A percentile compares a stretch with the other conserved stretches of the same genome.
phyloP scores from a whole-genome alignment of 1,140 invertebrate genomes.

The Leptestheria dahalacensis region DNA sequence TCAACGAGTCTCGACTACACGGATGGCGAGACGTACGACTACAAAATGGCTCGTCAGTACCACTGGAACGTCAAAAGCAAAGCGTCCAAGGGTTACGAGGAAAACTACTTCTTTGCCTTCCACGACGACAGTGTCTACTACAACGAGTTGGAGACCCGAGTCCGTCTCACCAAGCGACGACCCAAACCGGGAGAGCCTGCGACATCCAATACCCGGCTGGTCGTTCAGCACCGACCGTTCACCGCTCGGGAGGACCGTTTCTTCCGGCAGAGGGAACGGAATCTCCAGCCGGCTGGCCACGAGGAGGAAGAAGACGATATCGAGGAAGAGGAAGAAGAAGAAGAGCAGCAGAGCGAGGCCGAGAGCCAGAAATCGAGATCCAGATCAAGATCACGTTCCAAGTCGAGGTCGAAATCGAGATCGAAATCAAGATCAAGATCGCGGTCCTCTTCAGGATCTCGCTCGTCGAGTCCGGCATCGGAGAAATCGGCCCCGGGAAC shows the following conservation, averaged over 20 bases:
- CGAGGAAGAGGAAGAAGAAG: constrained; percentile 24
- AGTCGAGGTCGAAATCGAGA: constrained; percentile 16
- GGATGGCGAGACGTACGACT: constrained; percentile 85
- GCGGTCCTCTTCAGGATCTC: constrained; percentile 20
- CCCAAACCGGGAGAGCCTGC: constrained; percentile 33
- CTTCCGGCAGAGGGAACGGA: constrained; percentile 68
- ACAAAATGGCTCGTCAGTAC: constrained; percentile 87
- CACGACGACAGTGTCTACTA: constrained; percentile 82
- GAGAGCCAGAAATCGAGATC: constrained; percentile 14
- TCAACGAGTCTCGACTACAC: constrained; percentile 62
- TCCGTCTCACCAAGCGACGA: constrained; percentile 75
- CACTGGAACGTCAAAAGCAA: constrained; percentile 99
- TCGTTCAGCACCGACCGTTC: constrained; percentile 81
- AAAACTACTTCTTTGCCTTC: constrained; percentile 94
- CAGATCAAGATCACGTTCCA: constrained; percentile 11
- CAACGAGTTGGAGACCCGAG: constrained; percentile 89
- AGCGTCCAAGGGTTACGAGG: constrained; percentile 91
- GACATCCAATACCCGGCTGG: constrained; percentile 58
- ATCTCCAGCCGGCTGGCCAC: constrained; percentile 65
- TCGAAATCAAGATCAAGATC: constrained; percentile 23
- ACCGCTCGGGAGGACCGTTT: constrained; percentile 70
- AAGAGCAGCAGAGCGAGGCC: constrained; percentile 12
- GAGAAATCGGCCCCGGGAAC: background rate
- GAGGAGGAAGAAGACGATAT: constrained; percentile 52
- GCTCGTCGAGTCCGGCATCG: constrained; percentile 13